Evolutionary conservation across 2,113 vertebrate species (phyloP).

Genomic region (Microcebus jonahi): DNA sequence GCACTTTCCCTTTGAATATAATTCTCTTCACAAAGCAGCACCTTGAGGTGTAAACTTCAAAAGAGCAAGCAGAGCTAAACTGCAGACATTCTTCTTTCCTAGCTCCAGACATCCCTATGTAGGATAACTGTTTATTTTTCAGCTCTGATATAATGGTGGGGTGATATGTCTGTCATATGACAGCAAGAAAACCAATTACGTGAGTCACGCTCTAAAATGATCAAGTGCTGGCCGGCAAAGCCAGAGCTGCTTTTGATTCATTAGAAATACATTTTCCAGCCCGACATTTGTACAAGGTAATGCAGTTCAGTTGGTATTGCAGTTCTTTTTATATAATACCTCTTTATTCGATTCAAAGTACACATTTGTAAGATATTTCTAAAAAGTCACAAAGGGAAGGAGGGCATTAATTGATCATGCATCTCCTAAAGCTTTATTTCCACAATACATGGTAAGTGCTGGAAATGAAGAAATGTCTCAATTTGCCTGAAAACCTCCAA

Average conservation of each 20-base stretch:
- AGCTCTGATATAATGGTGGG: slow-evolving; percentile 53
- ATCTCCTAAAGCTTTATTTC: slow-evolving; percentile 64
- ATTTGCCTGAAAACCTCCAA: slow-evolving; percentile 43
- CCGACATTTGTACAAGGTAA: slow-evolving; percentile 23
- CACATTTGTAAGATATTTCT: background rate
- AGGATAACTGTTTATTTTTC: slow-evolving; percentile 36
- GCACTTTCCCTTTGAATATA: slow-evolving; percentile 19
- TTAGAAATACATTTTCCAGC: slow-evolving; percentile 51
- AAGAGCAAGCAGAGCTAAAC: background rate
- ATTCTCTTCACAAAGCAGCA: slow-evolving; percentile 28
- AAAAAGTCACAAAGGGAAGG: slow-evolving; percentile 28
- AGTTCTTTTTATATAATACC: slow-evolving; percentile 31
- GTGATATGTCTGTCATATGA: slow-evolving; percentile 51
- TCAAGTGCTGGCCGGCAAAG: slow-evolving; percentile 29
- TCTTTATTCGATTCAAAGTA: slow-evolving; percentile 58
- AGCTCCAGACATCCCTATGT: background rate
- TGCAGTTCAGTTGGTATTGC: background rate
- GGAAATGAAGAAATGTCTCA: slow-evolving; percentile 55
- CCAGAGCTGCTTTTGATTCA: slow-evolving; percentile 56
- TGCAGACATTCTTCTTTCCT: background rate
- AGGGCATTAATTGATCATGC: slow-evolving; percentile 1
- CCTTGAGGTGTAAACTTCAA: slow-evolving; percentile 43
- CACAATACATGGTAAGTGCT: background rate
- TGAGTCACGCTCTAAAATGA: slow-evolving; percentile 60
- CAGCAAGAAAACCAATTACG: slow-evolving; percentile 60